Evolutionary conservation across 2,888 invertebrate genomes (phyloP).

Genomic region (Hecatera dysodea): DNA sequence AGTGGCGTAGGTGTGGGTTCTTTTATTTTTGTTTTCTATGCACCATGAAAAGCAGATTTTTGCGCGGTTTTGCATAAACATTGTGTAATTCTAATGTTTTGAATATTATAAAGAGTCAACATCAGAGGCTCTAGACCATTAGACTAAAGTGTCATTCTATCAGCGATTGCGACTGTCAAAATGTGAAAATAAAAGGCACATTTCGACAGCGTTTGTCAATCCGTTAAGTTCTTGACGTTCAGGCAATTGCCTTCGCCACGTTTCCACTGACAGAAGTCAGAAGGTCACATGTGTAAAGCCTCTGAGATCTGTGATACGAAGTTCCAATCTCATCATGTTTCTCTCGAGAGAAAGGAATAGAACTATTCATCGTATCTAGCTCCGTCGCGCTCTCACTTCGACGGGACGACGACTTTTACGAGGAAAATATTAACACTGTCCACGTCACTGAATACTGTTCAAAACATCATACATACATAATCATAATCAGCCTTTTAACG

Average conservation of each 20-base stretch:
- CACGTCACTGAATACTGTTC: too few relatives aligned
- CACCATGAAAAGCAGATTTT: constrained; percentile 5
- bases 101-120: background rate
- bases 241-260: too few relatives aligned
- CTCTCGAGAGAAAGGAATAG: background rate
- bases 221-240: too few relatives aligned
- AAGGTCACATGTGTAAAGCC: too few relatives aligned
- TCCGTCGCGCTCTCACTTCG: background rate
- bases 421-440: background rate
- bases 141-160: too few relatives aligned
- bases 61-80: background rate
- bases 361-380: background rate
- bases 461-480: too few relatives aligned
- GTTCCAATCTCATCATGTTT: background rate
- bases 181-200: too few relatives aligned
- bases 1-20: constrained; percentile 34
- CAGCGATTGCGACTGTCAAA: too few relatives aligned
- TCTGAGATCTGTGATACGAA: background rate
- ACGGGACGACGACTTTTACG: background rate
- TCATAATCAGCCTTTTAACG: too few relatives aligned
- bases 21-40: constrained; percentile 22
- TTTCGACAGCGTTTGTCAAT: too few relatives aligned
- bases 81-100: background rate
- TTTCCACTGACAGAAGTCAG: too few relatives aligned
- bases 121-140: too few relatives aligned